Percentiles rank a stretch among this genome's conserved stretches.
phyloP scores from a whole-genome alignment of 2,888 invertebrate species.

The Eulithis prunata region DNA sequence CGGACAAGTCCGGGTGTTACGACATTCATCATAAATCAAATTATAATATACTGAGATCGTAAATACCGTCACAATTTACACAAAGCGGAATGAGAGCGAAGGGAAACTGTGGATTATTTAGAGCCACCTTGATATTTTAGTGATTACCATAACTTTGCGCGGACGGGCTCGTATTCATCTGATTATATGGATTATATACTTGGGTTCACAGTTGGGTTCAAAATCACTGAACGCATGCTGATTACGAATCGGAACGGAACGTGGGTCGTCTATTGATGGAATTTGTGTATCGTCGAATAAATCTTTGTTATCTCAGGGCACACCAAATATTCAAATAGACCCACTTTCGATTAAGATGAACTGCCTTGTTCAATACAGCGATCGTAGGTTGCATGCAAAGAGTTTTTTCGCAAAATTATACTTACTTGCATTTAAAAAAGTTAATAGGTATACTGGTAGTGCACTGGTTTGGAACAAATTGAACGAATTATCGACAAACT shows the following conservation, averaged over 20 bases:
- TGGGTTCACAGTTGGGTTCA: slow-evolving; percentile 38
- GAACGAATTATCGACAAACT: slow-evolving; percentile 31
- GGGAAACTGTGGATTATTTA: slow-evolving; percentile 38
- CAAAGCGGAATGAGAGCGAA: slow-evolving; percentile 52
- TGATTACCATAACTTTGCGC: slow-evolving; percentile 64
- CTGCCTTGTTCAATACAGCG: too few relatives aligned
- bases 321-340: too few relatives aligned
- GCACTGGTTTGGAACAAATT: slow-evolving; percentile 24
- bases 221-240: slow-evolving; percentile 62
- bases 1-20: too few relatives aligned
- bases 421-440: too few relatives aligned
- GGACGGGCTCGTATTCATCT: slow-evolving; percentile 51
- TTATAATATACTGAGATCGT: slow-evolving; percentile 53
- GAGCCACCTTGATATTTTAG: slow-evolving; percentile 29
- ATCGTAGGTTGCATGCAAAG: too few relatives aligned
- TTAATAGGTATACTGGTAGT: too few relatives aligned
- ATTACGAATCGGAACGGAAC: slow-evolving; percentile 53
- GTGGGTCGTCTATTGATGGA: slow-evolving; percentile 48
- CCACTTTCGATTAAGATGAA: too few relatives aligned
- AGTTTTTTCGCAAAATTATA: too few relatives aligned
- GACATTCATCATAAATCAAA: slow-evolving; percentile 21
- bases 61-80: slow-evolving; percentile 56
- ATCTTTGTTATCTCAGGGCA: too few relatives aligned
- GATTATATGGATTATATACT: slow-evolving; percentile 62
- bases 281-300: slow-evolving; percentile 19